phyloP scores from a whole-genome alignment of 1,140 invertebrate genomes.

The Drosophila ambigua region DNA sequence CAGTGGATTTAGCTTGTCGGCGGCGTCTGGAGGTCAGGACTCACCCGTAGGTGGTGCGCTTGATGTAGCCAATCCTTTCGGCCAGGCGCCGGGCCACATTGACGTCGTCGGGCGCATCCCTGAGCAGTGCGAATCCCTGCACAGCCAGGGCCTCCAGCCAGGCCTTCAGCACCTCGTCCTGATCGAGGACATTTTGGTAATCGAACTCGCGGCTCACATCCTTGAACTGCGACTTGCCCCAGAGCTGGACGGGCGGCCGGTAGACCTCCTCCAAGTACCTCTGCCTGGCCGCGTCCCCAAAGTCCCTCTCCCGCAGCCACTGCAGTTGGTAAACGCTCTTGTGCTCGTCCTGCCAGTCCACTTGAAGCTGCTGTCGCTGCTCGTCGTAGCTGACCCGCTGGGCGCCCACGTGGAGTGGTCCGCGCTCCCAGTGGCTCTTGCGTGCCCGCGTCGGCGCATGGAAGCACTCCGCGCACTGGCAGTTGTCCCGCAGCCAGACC shows the following conservation, averaged over 20 bases:
- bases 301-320: slow-evolving; percentile 87
- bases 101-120: slow-evolving; percentile 85
- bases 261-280: slow-evolving; percentile 85
- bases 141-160: slow-evolving; percentile 86
- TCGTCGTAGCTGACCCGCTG: slow-evolving; percentile 36
- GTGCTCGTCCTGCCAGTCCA: slow-evolving; percentile 87
- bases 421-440: slow-evolving; percentile 75
- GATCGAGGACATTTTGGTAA: slow-evolving; percentile 85
- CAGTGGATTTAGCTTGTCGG: background rate
- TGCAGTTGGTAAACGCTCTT: slow-evolving; percentile 79
- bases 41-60: slow-evolving; percentile 88
- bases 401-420: slow-evolving; percentile 24
- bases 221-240: slow-evolving; percentile 85
- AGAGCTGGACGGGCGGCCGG: slow-evolving; percentile 84
- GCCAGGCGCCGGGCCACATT: slow-evolving; percentile 85
- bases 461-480: slow-evolving; percentile 87
- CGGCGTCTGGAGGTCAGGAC: background rate
- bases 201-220: slow-evolving; percentile 85
- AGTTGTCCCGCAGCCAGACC: slow-evolving; percentile 89
- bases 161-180: slow-evolving; percentile 83
- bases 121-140: slow-evolving; percentile 87
- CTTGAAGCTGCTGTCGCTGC: slow-evolving; percentile 68
- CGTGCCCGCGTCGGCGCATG: slow-evolving; percentile 86
- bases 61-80: slow-evolving; percentile 87
- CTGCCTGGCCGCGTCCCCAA: slow-evolving; percentile 84